These are phyloP conservation scores for Dryobotodes eremita DNA, from an alignment of 2,888 invertebrate species.

Conservation along the genomic window DNA sequence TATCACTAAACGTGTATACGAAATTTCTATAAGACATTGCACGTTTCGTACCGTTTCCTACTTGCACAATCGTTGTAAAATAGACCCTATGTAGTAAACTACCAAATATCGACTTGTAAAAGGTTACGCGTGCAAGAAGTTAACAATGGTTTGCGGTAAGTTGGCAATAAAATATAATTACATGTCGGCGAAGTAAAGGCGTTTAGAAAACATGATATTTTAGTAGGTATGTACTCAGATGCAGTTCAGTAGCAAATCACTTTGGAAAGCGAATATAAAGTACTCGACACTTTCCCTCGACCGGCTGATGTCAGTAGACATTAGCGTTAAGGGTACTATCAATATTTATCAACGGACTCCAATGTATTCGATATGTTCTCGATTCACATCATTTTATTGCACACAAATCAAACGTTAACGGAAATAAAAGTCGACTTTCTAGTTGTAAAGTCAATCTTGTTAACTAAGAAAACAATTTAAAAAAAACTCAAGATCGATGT, in stretches of 20 bases:
- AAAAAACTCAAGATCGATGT: slow-evolving; percentile 9
- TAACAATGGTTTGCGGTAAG: slow-evolving; percentile 34
- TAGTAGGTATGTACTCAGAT: slow-evolving; percentile 27
- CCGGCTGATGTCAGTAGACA: slow-evolving; percentile 62
- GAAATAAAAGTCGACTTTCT: slow-evolving; percentile 63
- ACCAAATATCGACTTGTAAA: slow-evolving; percentile 62
- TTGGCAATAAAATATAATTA: slow-evolving; percentile 53
- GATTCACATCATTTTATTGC: slow-evolving; percentile 59
- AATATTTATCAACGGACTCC: slow-evolving; percentile 64
- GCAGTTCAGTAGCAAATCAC: slow-evolving; percentile 65
- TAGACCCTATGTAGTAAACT: slow-evolving; percentile 43
- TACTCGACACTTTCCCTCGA: slow-evolving; percentile 70
- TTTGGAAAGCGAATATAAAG: slow-evolving; percentile 73
- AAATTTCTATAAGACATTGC: slow-evolving; percentile 72
- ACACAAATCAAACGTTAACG: slow-evolving; percentile 58
- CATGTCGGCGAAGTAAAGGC: slow-evolving; percentile 17
- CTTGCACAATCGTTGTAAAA: slow-evolving; percentile 68
- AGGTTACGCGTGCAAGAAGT: slow-evolving; percentile 49
- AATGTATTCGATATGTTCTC: slow-evolving; percentile 61
- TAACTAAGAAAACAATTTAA: slow-evolving; percentile 30
- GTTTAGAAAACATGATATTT: slow-evolving; percentile 53
- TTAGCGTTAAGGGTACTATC: slow-evolving; percentile 67
- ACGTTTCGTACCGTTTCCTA: slow-evolving; percentile 72
- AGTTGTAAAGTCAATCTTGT: slow-evolving; percentile 54
- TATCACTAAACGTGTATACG: slow-evolving; percentile 73